These are phyloP conservation scores for Chionomys nivalis DNA, from an alignment of 2,113 vertebrate genomes.

Conservation along the genomic window DNA sequence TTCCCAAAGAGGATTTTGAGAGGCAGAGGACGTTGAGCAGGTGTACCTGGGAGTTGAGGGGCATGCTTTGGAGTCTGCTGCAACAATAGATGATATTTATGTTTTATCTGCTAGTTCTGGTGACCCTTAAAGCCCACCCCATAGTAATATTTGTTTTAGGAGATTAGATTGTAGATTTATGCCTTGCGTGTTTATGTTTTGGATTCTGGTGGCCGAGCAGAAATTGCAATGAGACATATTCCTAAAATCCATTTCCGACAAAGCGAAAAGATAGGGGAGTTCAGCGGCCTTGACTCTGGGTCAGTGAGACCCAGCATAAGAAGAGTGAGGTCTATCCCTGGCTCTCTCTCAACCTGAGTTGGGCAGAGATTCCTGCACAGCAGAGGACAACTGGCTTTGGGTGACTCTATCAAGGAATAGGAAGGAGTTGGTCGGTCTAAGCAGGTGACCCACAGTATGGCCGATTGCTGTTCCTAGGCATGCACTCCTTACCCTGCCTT, in stretches of 20 bases:
- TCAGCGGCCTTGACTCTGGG: background rate
- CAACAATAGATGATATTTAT: conserved; percentile 5
- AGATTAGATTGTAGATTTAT: background rate
- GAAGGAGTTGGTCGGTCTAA: background rate
- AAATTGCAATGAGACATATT: background rate
- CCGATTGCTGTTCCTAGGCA: background rate
- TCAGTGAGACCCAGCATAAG: background rate
- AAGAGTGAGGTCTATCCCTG: background rate
- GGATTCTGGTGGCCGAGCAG: background rate
- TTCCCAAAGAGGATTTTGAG: conserved; percentile 9
- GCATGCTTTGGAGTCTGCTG: background rate
- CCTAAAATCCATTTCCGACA: background rate
- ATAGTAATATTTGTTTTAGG: conserved; percentile 44
- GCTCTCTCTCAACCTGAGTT: background rate
- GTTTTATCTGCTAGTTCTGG: background rate
- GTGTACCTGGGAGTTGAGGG: background rate
- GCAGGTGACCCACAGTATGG: background rate
- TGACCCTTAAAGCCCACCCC: background rate
- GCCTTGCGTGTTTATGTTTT: background rate
- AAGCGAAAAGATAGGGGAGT: background rate
- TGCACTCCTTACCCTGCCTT: background rate
- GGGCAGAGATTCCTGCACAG: background rate
- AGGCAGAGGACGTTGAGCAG: background rate
- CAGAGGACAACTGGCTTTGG: background rate
- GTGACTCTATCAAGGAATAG: background rate